phyloP scores from a whole-genome alignment of 2,888 invertebrate species.

The Antheraea yamamai region DNA sequence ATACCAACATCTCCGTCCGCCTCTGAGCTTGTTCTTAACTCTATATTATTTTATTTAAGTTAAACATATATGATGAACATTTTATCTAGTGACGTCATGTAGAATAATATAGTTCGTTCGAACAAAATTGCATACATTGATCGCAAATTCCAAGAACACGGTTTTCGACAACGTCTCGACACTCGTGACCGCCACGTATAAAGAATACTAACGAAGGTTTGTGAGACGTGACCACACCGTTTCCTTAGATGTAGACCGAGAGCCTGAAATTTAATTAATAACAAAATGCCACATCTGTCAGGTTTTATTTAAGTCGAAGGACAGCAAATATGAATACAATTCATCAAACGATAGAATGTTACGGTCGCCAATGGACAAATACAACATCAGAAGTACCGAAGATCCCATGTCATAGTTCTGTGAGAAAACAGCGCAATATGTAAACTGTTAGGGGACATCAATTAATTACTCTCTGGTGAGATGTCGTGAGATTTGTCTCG shows the following conservation, averaged over 20 bases:
- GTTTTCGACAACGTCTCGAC: background rate
- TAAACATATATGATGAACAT: background rate
- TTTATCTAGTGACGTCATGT: background rate
- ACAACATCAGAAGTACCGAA: too few relatives aligned
- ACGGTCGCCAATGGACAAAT: too few relatives aligned
- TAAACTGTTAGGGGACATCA: too few relatives aligned
- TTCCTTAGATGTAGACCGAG: background rate
- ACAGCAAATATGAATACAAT: background rate
- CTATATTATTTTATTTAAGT: background rate
- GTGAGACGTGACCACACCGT: background rate
- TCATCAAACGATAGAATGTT: too few relatives aligned
- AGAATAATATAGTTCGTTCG: background rate
- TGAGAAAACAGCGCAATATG: too few relatives aligned
- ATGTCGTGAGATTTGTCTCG: too few relatives aligned
- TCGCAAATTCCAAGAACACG: background rate
- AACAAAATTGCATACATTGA: conserved; percentile 7
- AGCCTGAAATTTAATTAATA: background rate
- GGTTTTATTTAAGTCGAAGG: background rate
- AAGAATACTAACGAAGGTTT: conserved; percentile 11
- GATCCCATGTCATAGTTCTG: too few relatives aligned
- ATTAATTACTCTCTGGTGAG: too few relatives aligned
- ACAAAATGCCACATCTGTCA: background rate
- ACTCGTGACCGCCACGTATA: conserved; percentile 23
- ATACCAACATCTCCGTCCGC: background rate
- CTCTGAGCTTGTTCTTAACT: background rate